Evolutionary conservation across 2,113 vertebrate genomes (phyloP).

Genomic region (Typhlomys cinereus): DNA sequence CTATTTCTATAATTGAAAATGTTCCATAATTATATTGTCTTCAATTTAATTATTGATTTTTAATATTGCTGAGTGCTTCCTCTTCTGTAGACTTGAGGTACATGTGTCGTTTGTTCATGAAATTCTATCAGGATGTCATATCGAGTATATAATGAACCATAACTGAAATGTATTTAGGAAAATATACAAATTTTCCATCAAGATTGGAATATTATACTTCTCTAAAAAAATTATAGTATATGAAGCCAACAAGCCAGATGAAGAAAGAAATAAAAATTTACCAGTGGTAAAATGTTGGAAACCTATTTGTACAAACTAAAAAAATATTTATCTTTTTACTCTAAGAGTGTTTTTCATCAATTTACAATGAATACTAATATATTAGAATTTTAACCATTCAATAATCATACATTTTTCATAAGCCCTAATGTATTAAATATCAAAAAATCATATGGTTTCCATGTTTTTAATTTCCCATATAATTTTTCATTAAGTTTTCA

Average conservation of each 20-base stretch:
- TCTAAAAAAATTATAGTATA: background rate
- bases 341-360: background rate
- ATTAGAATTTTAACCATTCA: too few species aligned
- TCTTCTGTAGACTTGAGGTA: background rate
- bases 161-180: background rate
- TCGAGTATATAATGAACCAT: background rate
- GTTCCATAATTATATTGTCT: background rate
- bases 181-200: background rate
- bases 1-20: too few species aligned
- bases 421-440: background rate
- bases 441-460: too few species aligned
- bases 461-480: too few species aligned
- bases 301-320: background rate
- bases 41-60: background rate
- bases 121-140: background rate
- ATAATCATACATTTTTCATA: background rate
- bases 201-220: background rate
- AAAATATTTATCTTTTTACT: background rate
- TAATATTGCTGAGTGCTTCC: background rate
- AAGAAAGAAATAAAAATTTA: background rate
- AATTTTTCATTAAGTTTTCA: too few species aligned
- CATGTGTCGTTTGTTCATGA: background rate
- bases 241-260: background rate
- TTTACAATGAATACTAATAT: too few species aligned
- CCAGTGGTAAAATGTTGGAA: background rate